Conservation (phyloP, 1,140 invertebrate species). For the Drosophila cardini region DNA sequence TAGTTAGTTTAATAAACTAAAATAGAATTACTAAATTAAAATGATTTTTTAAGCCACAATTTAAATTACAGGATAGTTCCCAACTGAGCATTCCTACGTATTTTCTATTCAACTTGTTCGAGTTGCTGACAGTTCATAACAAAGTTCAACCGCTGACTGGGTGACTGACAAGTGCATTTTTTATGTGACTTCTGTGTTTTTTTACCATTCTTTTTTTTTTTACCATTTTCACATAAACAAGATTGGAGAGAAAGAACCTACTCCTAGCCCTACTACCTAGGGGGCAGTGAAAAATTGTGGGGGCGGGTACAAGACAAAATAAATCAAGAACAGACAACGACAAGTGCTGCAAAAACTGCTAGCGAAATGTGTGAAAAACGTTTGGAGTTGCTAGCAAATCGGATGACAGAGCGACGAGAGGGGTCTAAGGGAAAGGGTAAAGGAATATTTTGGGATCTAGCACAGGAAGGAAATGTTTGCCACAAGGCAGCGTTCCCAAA, state of each 20-base stretch:
- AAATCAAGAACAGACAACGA: conserved; percentile 78
- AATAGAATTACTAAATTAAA: too few species aligned
- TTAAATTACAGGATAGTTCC: background rate
- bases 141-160: conserved; percentile 49
- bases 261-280: background rate
- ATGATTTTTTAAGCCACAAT: too few species aligned
- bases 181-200: conserved; percentile 44
- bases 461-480: conserved; percentile 55
- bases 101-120: conserved; percentile 21
- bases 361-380: conserved; percentile 54
- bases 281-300: background rate
- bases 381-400: conserved; percentile 42
- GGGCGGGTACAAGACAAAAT: conserved; percentile 59
- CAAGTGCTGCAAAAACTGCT: conserved; percentile 42
- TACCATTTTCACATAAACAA: conserved; percentile 41
- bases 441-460: conserved; percentile 20
- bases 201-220: conserved; percentile 40
- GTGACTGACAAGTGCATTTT: conserved; percentile 76
- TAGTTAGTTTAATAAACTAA: too few species aligned
- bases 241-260: background rate
- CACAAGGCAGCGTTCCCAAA: conserved; percentile 45
- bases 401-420: background rate
- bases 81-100: background rate
- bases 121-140: conserved; percentile 57
- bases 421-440: background rate